Percentiles rank a stretch among this genome's conserved stretches.
phyloP scores from a whole-genome alignment of 2,888 invertebrate species.

The Caenorhabditis doughertyi region DNA sequence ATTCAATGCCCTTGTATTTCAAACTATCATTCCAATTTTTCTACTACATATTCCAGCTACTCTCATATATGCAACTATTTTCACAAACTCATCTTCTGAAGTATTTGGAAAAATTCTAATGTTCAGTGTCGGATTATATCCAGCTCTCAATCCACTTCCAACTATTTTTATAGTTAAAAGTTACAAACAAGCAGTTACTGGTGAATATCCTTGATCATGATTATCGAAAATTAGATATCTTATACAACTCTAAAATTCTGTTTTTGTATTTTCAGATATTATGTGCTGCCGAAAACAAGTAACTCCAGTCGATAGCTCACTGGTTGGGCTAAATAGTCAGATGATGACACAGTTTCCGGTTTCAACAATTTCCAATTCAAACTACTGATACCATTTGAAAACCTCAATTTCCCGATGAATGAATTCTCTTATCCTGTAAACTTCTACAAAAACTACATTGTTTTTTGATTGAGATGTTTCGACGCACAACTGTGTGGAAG shows the following conservation, averaged over 20 bases:
- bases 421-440: not conserved
- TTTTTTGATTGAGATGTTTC: too few species aligned
- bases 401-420: not conserved
- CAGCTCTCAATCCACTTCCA: constrained; percentile 30
- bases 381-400: too few species aligned
- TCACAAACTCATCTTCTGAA: constrained; percentile 25
- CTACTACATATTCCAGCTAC: constrained; percentile 46
- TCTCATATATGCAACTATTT: constrained; percentile 8
- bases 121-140: constrained; percentile 27
- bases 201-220: not conserved
- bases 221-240: too few species aligned
- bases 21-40: constrained; percentile 31
- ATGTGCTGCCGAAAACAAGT: not conserved
- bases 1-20: constrained; percentile 33
- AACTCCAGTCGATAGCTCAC: not conserved
- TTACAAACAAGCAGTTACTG: constrained; percentile 14
- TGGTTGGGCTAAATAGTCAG: not conserved
- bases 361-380: not conserved
- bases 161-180: constrained; percentile 30
- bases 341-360: not conserved
- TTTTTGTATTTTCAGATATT: not conserved
- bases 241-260: not conserved
- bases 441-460: too few species aligned
- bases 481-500: too few species aligned
- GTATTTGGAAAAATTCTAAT: constrained; percentile 15